phyloP scores from a whole-genome alignment of 2,888 invertebrate genomes.

The Conchocele bisecta region DNA sequence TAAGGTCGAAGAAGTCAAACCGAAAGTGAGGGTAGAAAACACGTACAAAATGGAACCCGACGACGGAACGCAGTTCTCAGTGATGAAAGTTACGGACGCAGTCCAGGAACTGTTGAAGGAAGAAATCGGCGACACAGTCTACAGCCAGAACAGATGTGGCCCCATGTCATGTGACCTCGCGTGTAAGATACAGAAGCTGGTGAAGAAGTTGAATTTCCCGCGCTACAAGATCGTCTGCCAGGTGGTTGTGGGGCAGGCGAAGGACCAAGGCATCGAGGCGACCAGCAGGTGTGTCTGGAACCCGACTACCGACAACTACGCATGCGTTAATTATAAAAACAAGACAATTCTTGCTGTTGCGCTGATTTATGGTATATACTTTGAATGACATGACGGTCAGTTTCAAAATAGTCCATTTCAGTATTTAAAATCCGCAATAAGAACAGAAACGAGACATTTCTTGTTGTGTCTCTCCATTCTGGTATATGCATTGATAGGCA shows the following conservation, averaged over 20 bases:
- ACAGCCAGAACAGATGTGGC: slow-evolving; percentile 61
- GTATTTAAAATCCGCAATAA: too few species aligned
- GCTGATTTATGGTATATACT: slow-evolving; percentile 69
- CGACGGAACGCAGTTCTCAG: slow-evolving; percentile 43
- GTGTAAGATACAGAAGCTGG: slow-evolving; percentile 67
- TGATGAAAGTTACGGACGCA: slow-evolving; percentile 42
- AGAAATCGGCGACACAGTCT: slow-evolving; percentile 55
- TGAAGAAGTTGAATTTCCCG: slow-evolving; percentile 68
- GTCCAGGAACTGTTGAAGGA: slow-evolving; percentile 55
- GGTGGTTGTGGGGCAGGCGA: slow-evolving; percentile 68
- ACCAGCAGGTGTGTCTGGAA: slow-evolving; percentile 74
- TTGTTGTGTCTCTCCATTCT: too few species aligned
- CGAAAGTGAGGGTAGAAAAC: slow-evolving; percentile 29
- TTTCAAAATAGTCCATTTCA: too few species aligned
- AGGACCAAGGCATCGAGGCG: slow-evolving; percentile 62
- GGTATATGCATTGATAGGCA: too few species aligned
- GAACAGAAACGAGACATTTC: too few species aligned
- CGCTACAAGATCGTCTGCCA: slow-evolving; percentile 70
- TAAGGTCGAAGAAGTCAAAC: neutral
- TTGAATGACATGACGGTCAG: slow-evolving; percentile 43
- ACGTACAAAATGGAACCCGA: slow-evolving; percentile 69
- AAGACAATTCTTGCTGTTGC: slow-evolving; percentile 64
- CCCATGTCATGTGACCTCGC: slow-evolving; percentile 61
- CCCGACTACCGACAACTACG: slow-evolving; percentile 62
- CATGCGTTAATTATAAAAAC: slow-evolving; percentile 65